phyloP scores from a whole-genome alignment of 2,797 vertebrate species.

The Toxotes lorentzi region DNA sequence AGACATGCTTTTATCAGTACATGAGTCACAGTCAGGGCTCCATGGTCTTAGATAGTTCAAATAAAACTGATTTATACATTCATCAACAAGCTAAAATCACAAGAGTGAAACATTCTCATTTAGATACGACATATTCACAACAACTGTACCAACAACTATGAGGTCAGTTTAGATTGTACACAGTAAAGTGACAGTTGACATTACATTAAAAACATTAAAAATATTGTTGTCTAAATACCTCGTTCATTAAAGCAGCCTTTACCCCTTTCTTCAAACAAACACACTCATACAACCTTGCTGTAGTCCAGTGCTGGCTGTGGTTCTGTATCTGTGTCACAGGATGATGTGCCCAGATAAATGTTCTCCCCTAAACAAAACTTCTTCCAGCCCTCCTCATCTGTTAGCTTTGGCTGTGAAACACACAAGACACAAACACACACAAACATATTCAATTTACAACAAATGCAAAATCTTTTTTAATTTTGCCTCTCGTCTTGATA shows the following conservation, averaged over 20 bases:
- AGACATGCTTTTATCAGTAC: neutral
- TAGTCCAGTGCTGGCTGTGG: conserved; percentile 90
- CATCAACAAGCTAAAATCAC: too few species aligned
- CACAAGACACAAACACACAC: conserved; percentile 5
- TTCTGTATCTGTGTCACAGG: conserved; percentile 69
- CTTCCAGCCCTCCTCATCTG: conserved; percentile 84
- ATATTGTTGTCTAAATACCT: neutral
- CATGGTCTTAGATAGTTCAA: neutral
- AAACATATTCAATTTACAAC: neutral
- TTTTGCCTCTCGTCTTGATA: neutral
- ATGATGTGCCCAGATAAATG: conserved; percentile 78
- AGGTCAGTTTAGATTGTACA: neutral
- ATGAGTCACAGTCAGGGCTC: too few species aligned
- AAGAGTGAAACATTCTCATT: too few species aligned
- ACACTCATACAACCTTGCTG: conserved; percentile 80
- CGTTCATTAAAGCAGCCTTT: neutral
- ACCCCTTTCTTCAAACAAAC: neutral
- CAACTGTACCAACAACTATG: neutral
- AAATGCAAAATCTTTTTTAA: neutral
- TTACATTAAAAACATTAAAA: too few species aligned
- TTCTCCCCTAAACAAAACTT: conserved; percentile 91
- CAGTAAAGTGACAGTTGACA: neutral
- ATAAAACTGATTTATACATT: too few species aligned
- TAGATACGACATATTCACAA: neutral
- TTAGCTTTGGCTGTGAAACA: conserved; percentile 73